These are phyloP conservation scores for Laterallus jamaicensis DNA, from an alignment of 2,113 vertebrate species.

Conservation along the genomic window DNA sequence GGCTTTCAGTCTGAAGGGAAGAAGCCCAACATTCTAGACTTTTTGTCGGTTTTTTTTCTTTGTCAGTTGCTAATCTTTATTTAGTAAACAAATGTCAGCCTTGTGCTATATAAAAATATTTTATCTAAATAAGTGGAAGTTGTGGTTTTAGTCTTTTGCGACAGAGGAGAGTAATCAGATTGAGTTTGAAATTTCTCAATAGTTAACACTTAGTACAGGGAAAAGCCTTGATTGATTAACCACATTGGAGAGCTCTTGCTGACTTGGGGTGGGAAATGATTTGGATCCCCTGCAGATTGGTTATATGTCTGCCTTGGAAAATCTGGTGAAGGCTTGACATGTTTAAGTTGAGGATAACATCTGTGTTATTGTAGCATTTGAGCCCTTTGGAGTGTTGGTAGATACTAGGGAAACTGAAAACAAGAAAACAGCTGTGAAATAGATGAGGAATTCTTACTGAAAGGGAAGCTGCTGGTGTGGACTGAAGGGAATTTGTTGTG, in stretches of 20 bases:
- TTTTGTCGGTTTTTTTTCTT: not conserved
- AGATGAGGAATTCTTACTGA: not conserved
- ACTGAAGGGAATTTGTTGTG: not conserved
- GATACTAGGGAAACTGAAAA: not conserved
- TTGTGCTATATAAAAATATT: not conserved
- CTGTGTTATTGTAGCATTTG: not conserved
- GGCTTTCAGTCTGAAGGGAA: slow-evolving; percentile 31
- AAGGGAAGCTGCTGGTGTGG: not conserved
- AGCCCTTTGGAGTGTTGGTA: not conserved
- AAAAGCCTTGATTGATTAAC: not conserved
- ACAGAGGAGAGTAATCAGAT: not conserved
- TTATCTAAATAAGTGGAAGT: not conserved
- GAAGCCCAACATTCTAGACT: not conserved
- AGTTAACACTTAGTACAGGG: not conserved
- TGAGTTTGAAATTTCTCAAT: not conserved
- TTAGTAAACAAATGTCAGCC: not conserved
- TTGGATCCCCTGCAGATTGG: not conserved
- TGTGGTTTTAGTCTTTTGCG: not conserved
- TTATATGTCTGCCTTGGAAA: not conserved
- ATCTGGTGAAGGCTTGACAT: not conserved
- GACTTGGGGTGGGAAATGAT: not conserved
- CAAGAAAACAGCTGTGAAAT: not conserved
- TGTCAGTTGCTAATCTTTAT: slow-evolving; percentile 5
- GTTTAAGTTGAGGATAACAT: not conserved
- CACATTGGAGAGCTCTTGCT: not conserved